Evolutionary conservation across 2,113 vertebrate genomes (phyloP).

Genomic region (Uria lomvia): DNA sequence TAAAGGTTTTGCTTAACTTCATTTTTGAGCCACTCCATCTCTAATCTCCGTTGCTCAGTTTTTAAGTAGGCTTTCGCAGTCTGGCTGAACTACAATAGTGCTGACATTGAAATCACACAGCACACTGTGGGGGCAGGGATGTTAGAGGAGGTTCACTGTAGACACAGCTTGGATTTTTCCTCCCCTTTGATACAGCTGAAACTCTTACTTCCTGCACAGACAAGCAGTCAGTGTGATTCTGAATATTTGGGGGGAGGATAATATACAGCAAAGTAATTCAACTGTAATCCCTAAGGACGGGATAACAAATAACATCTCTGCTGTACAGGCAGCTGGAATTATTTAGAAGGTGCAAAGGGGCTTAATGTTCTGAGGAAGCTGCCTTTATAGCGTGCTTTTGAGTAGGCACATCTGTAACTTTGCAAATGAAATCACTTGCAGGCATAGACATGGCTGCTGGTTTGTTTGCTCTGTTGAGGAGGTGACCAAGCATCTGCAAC

Average conservation of each 20-base stretch:
- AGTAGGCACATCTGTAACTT: slow-evolving; percentile 19
- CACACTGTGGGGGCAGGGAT: background rate
- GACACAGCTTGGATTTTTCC: background rate
- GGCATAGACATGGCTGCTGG: background rate
- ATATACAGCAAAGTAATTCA: slow-evolving; percentile 14
- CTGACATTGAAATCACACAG: slow-evolving; percentile 3
- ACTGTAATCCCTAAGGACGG: background rate
- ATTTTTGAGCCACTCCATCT: slow-evolving; percentile 8
- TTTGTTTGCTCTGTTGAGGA: background rate
- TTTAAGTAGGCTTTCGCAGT: slow-evolving; percentile 38
- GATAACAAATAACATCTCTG: slow-evolving; percentile 33
- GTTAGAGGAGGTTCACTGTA: background rate
- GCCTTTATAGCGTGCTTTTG: background rate
- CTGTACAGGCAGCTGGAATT: slow-evolving; percentile 14
- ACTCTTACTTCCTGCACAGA: slow-evolving; percentile 17
- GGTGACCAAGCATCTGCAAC: slow-evolving; percentile 6
- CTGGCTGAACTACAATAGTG: background rate
- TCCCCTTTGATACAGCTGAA: background rate
- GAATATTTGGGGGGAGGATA: slow-evolving; percentile 35
- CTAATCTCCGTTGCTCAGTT: background rate
- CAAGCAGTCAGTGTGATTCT: background rate
- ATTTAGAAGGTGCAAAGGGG: slow-evolving; percentile 36
- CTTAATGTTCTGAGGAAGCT: background rate
- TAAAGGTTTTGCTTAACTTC: slow-evolving; percentile 50
- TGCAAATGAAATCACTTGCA: background rate